Conservation (phyloP, 1,140 invertebrate species). For the Goniozus legneri region DNA sequence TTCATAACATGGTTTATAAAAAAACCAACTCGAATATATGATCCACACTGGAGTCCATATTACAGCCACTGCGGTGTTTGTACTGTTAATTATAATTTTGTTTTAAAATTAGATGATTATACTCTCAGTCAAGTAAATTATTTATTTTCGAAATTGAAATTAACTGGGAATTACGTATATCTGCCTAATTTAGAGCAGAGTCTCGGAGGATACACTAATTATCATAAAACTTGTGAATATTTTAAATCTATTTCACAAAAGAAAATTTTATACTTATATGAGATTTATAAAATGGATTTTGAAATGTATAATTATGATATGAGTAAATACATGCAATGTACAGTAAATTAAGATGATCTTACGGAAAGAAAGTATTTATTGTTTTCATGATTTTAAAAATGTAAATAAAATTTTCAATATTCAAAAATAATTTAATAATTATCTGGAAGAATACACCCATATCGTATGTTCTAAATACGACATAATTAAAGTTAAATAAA, state of each 20-base stretch:
- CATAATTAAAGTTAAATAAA: too few relatives aligned
- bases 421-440: constrained; percentile 6
- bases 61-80: constrained; percentile 45
- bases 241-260: constrained; percentile 36
- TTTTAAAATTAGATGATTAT: constrained; percentile 45
- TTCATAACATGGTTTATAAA: constrained; percentile 44
- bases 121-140: constrained; percentile 29
- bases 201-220: constrained; percentile 33
- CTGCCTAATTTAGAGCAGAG: constrained; percentile 32
- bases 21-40: constrained; percentile 31
- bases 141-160: constrained; percentile 36
- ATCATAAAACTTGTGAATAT: constrained; percentile 40
- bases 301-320: constrained; percentile 47
- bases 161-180: constrained; percentile 23
- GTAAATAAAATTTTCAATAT: background rate
- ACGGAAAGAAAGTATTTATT: constrained; percentile 1
- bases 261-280: constrained; percentile 34
- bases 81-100: constrained; percentile 36
- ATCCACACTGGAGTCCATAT: constrained; percentile 48
- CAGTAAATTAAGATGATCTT: constrained; percentile 3
- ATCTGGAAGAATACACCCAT: too few relatives aligned
- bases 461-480: too few relatives aligned
- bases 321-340: constrained; percentile 36
- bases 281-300: constrained; percentile 47
- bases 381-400: background rate